Evolutionary conservation across 1,140 invertebrate genomes (phyloP).

Genomic region (Aplysia californica): DNA sequence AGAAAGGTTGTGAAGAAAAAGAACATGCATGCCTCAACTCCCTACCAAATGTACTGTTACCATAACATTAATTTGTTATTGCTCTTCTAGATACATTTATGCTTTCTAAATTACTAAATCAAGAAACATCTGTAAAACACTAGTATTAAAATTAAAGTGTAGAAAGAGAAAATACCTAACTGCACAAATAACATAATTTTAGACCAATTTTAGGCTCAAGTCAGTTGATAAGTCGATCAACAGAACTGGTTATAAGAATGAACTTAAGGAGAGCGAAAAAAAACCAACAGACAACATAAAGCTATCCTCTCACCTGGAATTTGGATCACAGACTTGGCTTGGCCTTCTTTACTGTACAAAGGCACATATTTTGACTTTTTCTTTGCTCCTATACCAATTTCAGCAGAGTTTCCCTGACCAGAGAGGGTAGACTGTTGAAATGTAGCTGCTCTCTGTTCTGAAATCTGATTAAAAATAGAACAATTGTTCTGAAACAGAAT

Average conservation of each 20-base stretch:
- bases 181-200: too few relatives aligned
- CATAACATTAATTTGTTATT: neutral
- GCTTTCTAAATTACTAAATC: neutral
- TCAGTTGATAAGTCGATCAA: too few relatives aligned
- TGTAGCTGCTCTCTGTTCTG: neutral
- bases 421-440: neutral
- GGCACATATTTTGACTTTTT: conserved; percentile 83
- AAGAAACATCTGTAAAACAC: too few relatives aligned
- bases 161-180: too few relatives aligned
- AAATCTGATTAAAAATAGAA: neutral
- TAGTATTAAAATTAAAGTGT: too few relatives aligned
- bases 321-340: conserved; percentile 69
- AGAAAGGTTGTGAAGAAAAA: neutral
- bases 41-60: neutral
- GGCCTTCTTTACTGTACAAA: conserved; percentile 80
- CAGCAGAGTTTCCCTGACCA: neutral
- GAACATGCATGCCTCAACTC: neutral
- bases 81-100: neutral
- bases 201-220: too few relatives aligned
- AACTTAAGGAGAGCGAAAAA: neutral
- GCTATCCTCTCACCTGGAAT: too few relatives aligned
- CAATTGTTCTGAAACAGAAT: neutral
- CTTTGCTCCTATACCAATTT: conserved; percentile 64
- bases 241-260: neutral
- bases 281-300: too few relatives aligned